Conservation (phyloP, 2,113 vertebrate genomes). For the Erinaceus europaeus region DNA sequence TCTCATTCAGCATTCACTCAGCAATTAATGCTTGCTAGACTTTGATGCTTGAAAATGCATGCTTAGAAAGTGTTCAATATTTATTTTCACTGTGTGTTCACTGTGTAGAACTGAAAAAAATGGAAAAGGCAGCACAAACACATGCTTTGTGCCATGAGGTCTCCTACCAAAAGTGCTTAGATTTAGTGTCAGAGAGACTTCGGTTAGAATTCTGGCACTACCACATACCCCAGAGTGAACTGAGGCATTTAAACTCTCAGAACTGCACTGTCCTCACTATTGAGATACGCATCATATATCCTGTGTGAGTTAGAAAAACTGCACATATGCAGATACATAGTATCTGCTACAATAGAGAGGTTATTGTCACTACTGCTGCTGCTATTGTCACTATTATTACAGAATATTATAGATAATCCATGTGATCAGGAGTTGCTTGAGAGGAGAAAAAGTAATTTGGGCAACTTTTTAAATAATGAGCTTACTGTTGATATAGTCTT, state of each 20-base stretch:
- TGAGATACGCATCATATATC: slow-evolving; percentile 19
- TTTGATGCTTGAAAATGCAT: neutral
- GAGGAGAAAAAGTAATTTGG: neutral
- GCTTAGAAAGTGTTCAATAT: neutral
- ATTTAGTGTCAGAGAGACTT: neutral
- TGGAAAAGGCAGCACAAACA: neutral
- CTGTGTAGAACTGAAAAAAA: neutral
- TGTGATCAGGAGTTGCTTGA: neutral
- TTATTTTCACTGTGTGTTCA: neutral
- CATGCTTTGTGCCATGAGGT: neutral
- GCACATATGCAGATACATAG: neutral
- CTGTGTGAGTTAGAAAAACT: neutral
- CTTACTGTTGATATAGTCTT: slow-evolving; percentile 34
- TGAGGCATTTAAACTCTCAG: neutral
- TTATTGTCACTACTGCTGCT: neutral
- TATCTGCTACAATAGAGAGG: neutral
- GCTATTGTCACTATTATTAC: neutral
- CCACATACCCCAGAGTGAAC: neutral
- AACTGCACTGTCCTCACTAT: neutral
- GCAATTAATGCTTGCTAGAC: neutral
- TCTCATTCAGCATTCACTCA: slow-evolving; percentile 23
- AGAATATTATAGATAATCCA: neutral
- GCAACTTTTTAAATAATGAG: slow-evolving; percentile 41
- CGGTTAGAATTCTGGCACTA: neutral
- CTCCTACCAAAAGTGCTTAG: neutral